phyloP scores from a whole-genome alignment of 2,113 vertebrate genomes.

The chimpanzee (Pan troglodytes) region NHGRI_mPanTro3-v2.1_pri NC_072421.2:50048501-50049000 shows the following conservation, averaged over 20 bases:
- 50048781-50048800: neutral
- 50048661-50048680: conserved; percentile 29
- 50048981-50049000: neutral
- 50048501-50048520: neutral
- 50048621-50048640: neutral
- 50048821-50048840: conserved; percentile 43
- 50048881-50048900: neutral
- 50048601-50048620: conserved; percentile 26
- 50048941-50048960: conserved; percentile 4
- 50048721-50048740: conserved; percentile 17
- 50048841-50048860: neutral
- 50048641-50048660: conserved; percentile 17
- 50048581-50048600: neutral
- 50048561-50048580: neutral
- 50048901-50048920: conserved; percentile 53
- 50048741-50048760: conserved; percentile 12
- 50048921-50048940: conserved; percentile 10
- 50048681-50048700: conserved; percentile 15
- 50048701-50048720: neutral
- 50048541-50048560: too few relatives aligned
- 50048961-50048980: neutral
- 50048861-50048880: conserved; percentile 15
- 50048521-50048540: neutral
- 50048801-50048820: neutral
- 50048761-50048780: neutral